Conservation (phyloP, 2,113 vertebrate species). For the Sorex fumeus region DNA sequence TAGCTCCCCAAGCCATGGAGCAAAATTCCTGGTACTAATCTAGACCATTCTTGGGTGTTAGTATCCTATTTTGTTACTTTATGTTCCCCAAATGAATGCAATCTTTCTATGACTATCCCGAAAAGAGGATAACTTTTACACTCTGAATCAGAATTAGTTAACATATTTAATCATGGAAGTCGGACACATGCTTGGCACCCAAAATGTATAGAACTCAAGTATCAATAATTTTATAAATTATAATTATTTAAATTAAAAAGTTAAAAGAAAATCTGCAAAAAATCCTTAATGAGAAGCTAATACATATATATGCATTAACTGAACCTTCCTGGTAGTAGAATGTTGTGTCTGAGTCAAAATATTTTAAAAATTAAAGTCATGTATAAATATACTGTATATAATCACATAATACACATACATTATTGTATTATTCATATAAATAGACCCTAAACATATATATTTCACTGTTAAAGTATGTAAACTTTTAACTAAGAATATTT, state of each 20-base stretch:
- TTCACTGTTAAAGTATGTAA: conserved; percentile 70
- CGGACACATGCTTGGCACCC: conserved; percentile 14
- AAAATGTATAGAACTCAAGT: not conserved
- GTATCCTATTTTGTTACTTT: too few species aligned
- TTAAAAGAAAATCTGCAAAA: not conserved
- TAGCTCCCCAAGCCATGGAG: too few species aligned
- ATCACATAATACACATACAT: not conserved
- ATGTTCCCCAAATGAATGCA: too few species aligned
- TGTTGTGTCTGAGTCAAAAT: conserved; percentile 66
- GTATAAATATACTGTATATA: not conserved
- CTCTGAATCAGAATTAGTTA: conserved; percentile 58
- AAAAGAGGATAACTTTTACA: conserved; percentile 38
- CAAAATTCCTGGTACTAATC: too few species aligned
- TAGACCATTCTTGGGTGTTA: too few species aligned
- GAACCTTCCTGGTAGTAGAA: conserved; percentile 37
- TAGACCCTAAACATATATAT: not conserved
- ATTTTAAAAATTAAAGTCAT: conserved; percentile 71
- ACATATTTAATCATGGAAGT: conserved; percentile 68
- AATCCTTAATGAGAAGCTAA: not conserved
- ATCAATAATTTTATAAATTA: too few species aligned
- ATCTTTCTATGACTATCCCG: too few species aligned
- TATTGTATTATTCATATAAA: not conserved
- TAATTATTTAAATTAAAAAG: not conserved
- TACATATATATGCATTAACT: not conserved
- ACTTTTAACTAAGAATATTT: conserved; percentile 71